Percentiles rank a stretch among this genome's conserved stretches.
phyloP scores from a whole-genome alignment of 1,140 invertebrate species.

The Pseudomyrmex concolor region DNA sequence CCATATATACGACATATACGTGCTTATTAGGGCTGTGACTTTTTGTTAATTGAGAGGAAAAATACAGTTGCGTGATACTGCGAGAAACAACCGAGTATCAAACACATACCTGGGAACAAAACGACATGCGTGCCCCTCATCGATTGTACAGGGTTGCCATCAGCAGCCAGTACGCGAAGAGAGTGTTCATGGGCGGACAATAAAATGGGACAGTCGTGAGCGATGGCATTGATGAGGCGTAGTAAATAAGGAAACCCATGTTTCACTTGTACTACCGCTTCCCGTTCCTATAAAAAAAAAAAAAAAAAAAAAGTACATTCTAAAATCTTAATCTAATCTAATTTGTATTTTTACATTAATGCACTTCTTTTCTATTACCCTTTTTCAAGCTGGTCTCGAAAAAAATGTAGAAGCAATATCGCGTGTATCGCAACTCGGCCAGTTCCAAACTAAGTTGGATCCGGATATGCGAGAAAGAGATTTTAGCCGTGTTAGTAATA shows the following conservation, averaged over 20 bases:
- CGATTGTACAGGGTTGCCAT: constrained; percentile 86
- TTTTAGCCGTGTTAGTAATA: neutral
- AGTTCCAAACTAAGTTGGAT: neutral
- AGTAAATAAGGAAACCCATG: constrained; percentile 67
- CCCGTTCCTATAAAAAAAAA: constrained; percentile 47
- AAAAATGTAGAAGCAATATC: no score
- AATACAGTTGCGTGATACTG: neutral
- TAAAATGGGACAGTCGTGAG: constrained; percentile 84
- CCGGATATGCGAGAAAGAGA: neutral
- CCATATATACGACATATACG: constrained; percentile 56
- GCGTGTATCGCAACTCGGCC: no score
- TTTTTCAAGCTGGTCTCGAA: no score
- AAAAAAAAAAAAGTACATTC: neutral
- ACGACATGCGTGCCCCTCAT: constrained; percentile 77
- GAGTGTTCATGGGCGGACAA: constrained; percentile 85
- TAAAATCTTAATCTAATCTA: neutral
- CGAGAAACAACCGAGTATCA: neutral
- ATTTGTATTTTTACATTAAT: no score
- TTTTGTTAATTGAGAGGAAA: neutral
- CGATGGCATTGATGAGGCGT: constrained; percentile 74
- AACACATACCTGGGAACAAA: constrained; percentile 75
- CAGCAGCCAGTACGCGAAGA: constrained; percentile 84
- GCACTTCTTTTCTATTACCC: no score
- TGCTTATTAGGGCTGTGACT: constrained; percentile 4
- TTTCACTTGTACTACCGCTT: constrained; percentile 49